Evolutionary conservation across 2,888 invertebrate species (phyloP).

Genomic region (Monochamus alternatus): DNA sequence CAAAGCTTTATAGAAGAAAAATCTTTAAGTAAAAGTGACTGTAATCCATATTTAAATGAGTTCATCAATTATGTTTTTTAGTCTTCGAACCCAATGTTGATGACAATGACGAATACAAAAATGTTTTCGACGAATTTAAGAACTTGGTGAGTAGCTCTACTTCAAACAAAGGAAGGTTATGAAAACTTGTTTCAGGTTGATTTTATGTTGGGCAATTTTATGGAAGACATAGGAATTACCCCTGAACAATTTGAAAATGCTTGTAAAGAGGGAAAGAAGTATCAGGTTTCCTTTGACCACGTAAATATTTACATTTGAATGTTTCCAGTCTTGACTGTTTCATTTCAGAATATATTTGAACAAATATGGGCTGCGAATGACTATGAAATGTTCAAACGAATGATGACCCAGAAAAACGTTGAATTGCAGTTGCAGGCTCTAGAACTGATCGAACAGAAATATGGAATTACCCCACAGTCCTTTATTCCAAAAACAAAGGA

Average conservation of each 20-base stretch:
- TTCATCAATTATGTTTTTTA: conserved; percentile 67
- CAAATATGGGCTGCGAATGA: conserved; percentile 96
- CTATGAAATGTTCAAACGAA: conserved; percentile 88
- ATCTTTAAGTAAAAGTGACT: conserved; percentile 82
- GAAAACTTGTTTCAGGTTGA: conserved; percentile 78
- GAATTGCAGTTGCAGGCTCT: conserved; percentile 92
- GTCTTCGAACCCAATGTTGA: conserved; percentile 88
- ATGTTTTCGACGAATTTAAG: conserved; percentile 89
- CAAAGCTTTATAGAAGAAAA: conserved; percentile 94
- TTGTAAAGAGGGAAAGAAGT: conserved; percentile 74
- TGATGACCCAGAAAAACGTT: conserved; percentile 95
- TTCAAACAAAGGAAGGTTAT: not conserved
- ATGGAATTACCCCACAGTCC: conserved; percentile 79
- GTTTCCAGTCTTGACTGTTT: conserved; percentile 22
- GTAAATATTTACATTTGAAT: conserved; percentile 62
- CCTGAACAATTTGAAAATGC: conserved; percentile 91
- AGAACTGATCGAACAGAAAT: conserved; percentile 87
- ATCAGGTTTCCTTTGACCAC: conserved; percentile 74
- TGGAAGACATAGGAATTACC: conserved; percentile 92
- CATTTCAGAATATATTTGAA: conserved; percentile 75
- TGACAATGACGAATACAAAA: conserved; percentile 82
- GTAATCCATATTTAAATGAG: not conserved
- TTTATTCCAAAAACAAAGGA: conserved; percentile 73
- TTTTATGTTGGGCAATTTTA: conserved; percentile 90
- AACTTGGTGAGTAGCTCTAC: conserved; percentile 77